Evolutionary conservation across 1,140 invertebrate species (phyloP).

Genomic region (Hylaeus volcanicus): DNA sequence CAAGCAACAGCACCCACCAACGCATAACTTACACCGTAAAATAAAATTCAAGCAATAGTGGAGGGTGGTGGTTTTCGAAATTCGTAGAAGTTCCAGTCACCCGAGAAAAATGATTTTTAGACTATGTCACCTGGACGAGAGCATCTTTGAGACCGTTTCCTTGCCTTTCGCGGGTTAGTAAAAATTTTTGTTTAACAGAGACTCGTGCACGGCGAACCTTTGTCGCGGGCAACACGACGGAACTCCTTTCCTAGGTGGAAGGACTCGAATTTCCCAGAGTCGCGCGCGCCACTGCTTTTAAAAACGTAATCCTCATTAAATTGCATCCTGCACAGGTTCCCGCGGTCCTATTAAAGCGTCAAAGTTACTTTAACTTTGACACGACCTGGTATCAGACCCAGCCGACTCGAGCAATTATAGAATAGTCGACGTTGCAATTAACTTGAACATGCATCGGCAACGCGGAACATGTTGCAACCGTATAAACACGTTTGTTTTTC

Average conservation of each 20-base stretch:
- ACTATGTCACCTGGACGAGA: background rate
- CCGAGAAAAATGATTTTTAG: constrained; percentile 21
- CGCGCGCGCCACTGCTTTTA: constrained; percentile 15
- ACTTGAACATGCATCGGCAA: constrained; percentile 12
- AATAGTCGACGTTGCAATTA: constrained; percentile 40
- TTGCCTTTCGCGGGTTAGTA: background rate
- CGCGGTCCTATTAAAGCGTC: constrained; percentile 35
- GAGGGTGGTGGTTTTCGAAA: too few species aligned
- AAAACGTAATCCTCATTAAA: constrained; percentile 49
- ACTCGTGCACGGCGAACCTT: background rate
- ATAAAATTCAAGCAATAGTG: too few species aligned
- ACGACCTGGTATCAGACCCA: constrained; percentile 6
- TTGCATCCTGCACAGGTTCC: constrained; percentile 38
- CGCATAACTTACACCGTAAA: too few species aligned
- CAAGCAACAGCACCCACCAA: too few species aligned
- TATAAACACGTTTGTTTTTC: constrained; percentile 38
- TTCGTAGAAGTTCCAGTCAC: too few species aligned
- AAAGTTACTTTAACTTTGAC: constrained; percentile 45
- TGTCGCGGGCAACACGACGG: background rate
- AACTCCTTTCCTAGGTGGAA: background rate
- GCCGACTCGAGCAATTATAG: constrained; percentile 16
- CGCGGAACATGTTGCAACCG: background rate
- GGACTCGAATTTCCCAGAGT: constrained; percentile 5
- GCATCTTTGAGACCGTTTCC: constrained; percentile 8
- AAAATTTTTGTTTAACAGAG: constrained; percentile 12